A percentile compares a stretch with the other conserved stretches of the same genome.
phyloP scores from a whole-genome alignment of 2,888 invertebrate genomes.

The Macrophya annulata region DNA sequence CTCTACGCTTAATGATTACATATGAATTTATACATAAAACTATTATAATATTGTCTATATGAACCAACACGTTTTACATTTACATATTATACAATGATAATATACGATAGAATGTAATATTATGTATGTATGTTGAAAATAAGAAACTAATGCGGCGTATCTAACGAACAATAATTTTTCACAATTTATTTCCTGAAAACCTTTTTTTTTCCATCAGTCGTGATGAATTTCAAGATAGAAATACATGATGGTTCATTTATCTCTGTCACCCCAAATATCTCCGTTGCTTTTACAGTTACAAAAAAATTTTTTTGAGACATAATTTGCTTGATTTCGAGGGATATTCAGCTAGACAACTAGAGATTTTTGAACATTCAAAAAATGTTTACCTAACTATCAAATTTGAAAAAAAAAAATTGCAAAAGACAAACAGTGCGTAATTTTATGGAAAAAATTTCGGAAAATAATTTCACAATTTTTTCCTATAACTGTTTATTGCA shows the following conservation, averaged over 20 bases:
- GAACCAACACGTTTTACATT: slow-evolving; percentile 51
- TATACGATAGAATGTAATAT: slow-evolving; percentile 7
- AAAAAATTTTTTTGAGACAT: too few species aligned
- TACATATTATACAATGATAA: slow-evolving; percentile 41
- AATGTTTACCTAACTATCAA: too few species aligned
- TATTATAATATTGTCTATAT: slow-evolving; percentile 38
- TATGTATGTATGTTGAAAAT: slow-evolving; percentile 5
- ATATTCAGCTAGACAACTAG: too few species aligned
- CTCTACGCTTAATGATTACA: slow-evolving; percentile 52
- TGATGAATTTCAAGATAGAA: background rate
- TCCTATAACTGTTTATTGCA: too few species aligned
- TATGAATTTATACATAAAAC: slow-evolving; percentile 31
- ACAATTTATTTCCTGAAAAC: background rate
- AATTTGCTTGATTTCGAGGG: too few species aligned
- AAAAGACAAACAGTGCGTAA: too few species aligned
- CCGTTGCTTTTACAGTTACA: too few species aligned
- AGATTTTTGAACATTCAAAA: too few species aligned
- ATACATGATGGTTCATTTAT: background rate
- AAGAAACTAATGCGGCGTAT: slow-evolving; percentile 11
- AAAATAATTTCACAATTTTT: too few species aligned
- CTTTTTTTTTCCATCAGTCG: background rate
- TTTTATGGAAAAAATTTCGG: too few species aligned
- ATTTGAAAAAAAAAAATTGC: too few species aligned
- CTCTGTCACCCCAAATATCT: too few species aligned
- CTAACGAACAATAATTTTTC: background rate